Evolutionary conservation across 2,113 vertebrate species (phyloP).

Genomic region (Hucho hucho): DNA sequence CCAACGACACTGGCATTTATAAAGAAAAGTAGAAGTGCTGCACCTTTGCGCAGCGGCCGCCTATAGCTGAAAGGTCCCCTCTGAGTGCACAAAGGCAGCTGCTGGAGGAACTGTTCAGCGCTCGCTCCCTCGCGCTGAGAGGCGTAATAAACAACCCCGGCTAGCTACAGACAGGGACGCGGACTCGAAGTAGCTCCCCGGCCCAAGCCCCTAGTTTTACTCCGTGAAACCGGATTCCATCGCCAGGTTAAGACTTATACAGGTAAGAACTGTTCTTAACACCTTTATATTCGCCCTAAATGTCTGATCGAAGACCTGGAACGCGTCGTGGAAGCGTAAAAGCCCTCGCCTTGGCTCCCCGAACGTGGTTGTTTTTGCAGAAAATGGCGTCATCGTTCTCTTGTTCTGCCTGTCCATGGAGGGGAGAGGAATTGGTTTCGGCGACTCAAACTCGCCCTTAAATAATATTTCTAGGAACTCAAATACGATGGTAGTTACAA

Average conservation of each 20-base stretch:
- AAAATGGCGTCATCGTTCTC: constrained; percentile 83
- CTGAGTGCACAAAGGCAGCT: constrained; percentile 80
- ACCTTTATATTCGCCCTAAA: constrained; percentile 30
- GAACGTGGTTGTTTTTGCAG: constrained; percentile 77
- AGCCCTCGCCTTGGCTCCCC: constrained; percentile 65
- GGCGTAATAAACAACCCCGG: constrained; percentile 67
- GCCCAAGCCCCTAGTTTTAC: constrained; percentile 38
- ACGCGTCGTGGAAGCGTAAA: constrained; percentile 39
- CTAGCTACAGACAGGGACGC: constrained; percentile 28
- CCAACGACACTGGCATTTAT: constrained; percentile 33
- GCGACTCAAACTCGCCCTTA: constrained; percentile 53
- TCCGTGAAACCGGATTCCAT: constrained; percentile 17
- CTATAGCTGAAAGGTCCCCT: constrained; percentile 67
- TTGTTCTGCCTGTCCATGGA: constrained; percentile 71
- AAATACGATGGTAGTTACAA: neutral
- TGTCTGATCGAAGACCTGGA: constrained; percentile 35
- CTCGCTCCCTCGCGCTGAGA: no score
- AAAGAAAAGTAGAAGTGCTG: constrained; percentile 55
- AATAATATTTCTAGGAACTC: neutral
- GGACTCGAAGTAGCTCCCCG: constrained; percentile 46
- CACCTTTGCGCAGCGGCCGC: constrained; percentile 80
- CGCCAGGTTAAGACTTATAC: constrained; percentile 19
- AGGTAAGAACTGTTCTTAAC: constrained; percentile 63
- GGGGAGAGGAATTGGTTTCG: constrained; percentile 64
- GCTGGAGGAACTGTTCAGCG: constrained; percentile 72